Evolutionary conservation across 2,113 vertebrate genomes (phyloP).

Genomic region (Cranoglanis bouderius): DNA sequence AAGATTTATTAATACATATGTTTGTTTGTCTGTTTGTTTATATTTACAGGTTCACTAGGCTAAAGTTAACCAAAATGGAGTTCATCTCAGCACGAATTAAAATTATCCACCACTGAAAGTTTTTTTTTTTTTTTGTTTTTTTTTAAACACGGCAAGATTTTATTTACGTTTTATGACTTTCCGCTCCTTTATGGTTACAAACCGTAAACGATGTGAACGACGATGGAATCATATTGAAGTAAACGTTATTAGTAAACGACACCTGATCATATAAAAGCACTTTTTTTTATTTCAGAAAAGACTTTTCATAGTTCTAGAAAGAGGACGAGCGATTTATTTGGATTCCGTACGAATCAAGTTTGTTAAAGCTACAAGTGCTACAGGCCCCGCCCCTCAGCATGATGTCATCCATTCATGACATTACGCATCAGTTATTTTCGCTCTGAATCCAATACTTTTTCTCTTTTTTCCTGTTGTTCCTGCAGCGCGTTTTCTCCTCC

Average conservation of each 20-base stretch:
- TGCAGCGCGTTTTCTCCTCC: constrained; percentile 90
- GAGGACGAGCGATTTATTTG: not conserved
- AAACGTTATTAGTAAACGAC: too few species aligned
- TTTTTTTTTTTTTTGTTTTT: too few species aligned
- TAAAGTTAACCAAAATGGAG: not conserved
- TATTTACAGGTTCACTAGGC: not conserved
- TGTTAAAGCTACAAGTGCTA: not conserved
- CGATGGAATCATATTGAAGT: too few species aligned
- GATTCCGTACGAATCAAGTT: not conserved
- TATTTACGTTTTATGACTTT: too few species aligned
- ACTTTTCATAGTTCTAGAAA: not conserved
- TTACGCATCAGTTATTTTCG: not conserved
- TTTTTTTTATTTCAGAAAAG: too few species aligned
- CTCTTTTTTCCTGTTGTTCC: not conserved
- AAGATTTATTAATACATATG: too few species aligned
- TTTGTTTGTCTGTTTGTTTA: too few species aligned
- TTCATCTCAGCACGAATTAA: not conserved
- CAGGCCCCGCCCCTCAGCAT: not conserved
- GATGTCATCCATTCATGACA: not conserved
- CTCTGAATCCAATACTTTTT: not conserved
- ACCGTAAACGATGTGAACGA: too few species aligned
- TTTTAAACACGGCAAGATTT: too few species aligned
- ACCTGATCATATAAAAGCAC: too few species aligned
- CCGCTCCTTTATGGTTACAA: too few species aligned
- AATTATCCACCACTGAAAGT: too few species aligned